phyloP scores from a whole-genome alignment of 2,888 invertebrate species.

The Coelopa pilipes region DNA sequence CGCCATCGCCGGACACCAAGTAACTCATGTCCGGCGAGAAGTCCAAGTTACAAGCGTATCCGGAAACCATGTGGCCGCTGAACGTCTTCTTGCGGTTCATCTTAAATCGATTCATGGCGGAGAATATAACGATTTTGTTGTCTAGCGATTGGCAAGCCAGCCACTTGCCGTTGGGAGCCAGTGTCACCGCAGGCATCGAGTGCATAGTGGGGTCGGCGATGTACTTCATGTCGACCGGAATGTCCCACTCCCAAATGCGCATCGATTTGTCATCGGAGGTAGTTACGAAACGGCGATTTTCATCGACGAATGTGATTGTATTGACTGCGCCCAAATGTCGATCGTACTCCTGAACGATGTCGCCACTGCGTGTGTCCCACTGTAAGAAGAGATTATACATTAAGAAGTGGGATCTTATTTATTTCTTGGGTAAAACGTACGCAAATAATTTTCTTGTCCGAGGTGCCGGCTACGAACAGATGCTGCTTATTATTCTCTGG shows the following conservation, averaged over 20 bases:
- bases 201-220: slow-evolving; percentile 99
- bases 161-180: slow-evolving; percentile 98
- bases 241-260: slow-evolving; percentile 99
- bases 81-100: slow-evolving; percentile 98
- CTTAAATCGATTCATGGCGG: slow-evolving; percentile 96
- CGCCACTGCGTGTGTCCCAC: slow-evolving; percentile 97
- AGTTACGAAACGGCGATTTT: slow-evolving; percentile 96
- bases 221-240: slow-evolving; percentile 99
- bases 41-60: slow-evolving; percentile 96
- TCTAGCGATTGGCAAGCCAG: slow-evolving; percentile 99
- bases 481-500: slow-evolving; percentile 98
- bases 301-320: slow-evolving; percentile 98
- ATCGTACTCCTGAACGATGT: slow-evolving; percentile 98
- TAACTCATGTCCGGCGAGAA: slow-evolving; percentile 99
- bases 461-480: slow-evolving; percentile 97
- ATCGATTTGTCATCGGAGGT: slow-evolving; percentile 99
- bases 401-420: too few species aligned
- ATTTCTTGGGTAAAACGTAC: slow-evolving; percentile 74
- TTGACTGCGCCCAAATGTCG: slow-evolving; percentile 98
- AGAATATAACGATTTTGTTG: slow-evolving; percentile 98
- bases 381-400: slow-evolving; percentile 37
- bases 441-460: slow-evolving; percentile 99
- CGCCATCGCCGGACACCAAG: slow-evolving; percentile 97
- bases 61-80: slow-evolving; percentile 99
- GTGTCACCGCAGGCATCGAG: slow-evolving; percentile 96